phyloP scores from a whole-genome alignment of 2,888 invertebrate genomes.

The Drosophila putrida region DNA sequence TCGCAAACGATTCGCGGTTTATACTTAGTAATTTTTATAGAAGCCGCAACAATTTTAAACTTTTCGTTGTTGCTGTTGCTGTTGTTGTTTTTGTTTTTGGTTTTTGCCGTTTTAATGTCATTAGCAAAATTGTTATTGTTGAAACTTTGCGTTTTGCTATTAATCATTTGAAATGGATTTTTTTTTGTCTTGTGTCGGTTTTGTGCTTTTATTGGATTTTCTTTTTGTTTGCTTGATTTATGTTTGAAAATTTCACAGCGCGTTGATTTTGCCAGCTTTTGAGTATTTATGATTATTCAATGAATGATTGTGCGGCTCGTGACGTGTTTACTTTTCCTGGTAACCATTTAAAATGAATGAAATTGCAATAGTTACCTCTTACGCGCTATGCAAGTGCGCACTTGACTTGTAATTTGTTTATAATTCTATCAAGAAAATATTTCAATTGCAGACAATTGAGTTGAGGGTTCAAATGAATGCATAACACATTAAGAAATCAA shows the following conservation, averaged over 20 bases:
- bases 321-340: slow-evolving; percentile 38
- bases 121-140: slow-evolving; percentile 64
- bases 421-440: slow-evolving; percentile 4
- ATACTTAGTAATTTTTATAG: slow-evolving; percentile 48
- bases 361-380: slow-evolving; percentile 42
- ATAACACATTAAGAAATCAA: neutral
- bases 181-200: slow-evolving; percentile 32
- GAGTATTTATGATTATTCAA: slow-evolving; percentile 43
- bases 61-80: neutral
- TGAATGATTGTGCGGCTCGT: slow-evolving; percentile 32
- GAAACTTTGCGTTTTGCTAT: slow-evolving; percentile 59
- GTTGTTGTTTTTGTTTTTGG: neutral
- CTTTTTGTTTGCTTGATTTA: slow-evolving; percentile 73
- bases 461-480: neutral
- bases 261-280: slow-evolving; percentile 44
- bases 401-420: slow-evolving; percentile 14
- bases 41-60: slow-evolving; percentile 14
- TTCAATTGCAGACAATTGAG: neutral
- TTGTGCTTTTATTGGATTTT: slow-evolving; percentile 52
- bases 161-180: slow-evolving; percentile 73
- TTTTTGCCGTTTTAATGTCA: slow-evolving; percentile 67
- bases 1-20: slow-evolving; percentile 59
- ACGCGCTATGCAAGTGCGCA: slow-evolving; percentile 6
- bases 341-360: slow-evolving; percentile 69
- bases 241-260: slow-evolving; percentile 37